Evolutionary conservation across 2,113 vertebrate species (phyloP).

Genomic region (mouse (Mus musculus)): GRCm39 chr10:32530501-32531000

Average conservation of each 20-base stretch:
- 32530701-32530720: background rate
- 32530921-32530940: background rate
- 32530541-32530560: background rate
- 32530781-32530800: background rate
- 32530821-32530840: too few relatives aligned
- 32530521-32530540: background rate
- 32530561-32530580: slow-evolving; percentile 15
- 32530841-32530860: background rate
- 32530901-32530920: background rate
- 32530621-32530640: too few relatives aligned
- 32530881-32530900: background rate
- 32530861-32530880: background rate
- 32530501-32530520: background rate
- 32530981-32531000: background rate
- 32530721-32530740: background rate
- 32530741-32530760: background rate
- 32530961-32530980: background rate
- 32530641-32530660: background rate
- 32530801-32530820: background rate
- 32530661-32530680: background rate
- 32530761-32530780: background rate
- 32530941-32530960: background rate
- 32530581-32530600: background rate
- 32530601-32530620: background rate
- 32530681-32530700: background rate